Evolutionary conservation across 2,113 vertebrate genomes (phyloP).

Genomic region (Stegostoma tigrinum): DNA sequence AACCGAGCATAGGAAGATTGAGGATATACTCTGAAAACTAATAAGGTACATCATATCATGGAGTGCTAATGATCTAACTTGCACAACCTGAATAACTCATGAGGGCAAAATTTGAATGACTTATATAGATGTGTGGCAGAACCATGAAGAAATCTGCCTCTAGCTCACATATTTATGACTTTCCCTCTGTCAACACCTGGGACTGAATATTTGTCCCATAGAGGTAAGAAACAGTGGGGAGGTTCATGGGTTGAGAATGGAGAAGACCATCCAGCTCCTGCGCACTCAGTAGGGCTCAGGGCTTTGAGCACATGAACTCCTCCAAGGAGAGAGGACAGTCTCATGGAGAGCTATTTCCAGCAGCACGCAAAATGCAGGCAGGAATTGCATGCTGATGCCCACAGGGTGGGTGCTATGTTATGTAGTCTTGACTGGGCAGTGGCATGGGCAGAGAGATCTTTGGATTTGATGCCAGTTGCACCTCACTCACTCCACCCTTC

Average conservation of each 20-base stretch:
- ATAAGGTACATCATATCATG: neutral
- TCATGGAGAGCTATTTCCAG: no score
- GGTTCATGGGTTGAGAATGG: no score
- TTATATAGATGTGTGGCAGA: neutral
- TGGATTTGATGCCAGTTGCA: neutral
- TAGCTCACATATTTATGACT: conserved; percentile 1
- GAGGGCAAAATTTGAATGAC: conserved; percentile 20
- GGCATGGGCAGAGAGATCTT: neutral
- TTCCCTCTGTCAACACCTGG: neutral
- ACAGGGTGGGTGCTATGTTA: no score
- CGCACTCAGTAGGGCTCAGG: neutral
- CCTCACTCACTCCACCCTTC: neutral
- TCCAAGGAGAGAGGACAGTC: no score
- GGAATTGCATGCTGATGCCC: no score
- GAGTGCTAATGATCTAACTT: conserved; percentile 24
- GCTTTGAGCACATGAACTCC: neutral
- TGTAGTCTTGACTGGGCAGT: neutral
- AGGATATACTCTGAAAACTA: neutral
- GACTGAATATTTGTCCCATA: neutral
- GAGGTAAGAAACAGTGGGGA: neutral
- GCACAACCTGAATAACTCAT: conserved; percentile 3
- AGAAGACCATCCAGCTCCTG: neutral
- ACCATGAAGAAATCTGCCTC: conserved; percentile 3
- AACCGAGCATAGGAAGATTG: neutral
- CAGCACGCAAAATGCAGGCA: no score